Conservation (phyloP, 2,888 invertebrate species). For the Macrosiphum euphorbiae region DNA sequence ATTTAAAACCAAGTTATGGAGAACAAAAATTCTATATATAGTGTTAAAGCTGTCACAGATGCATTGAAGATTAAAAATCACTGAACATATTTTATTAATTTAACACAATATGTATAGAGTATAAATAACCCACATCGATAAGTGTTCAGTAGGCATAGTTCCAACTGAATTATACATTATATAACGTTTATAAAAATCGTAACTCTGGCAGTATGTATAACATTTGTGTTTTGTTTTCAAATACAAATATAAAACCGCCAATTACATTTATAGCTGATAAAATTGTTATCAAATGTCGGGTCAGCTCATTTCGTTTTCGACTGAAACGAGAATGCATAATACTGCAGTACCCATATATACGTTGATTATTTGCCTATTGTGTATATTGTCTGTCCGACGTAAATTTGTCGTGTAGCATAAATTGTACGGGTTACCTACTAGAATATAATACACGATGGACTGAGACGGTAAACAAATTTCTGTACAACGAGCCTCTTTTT, state of each 20-base stretch:
- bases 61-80: too few species aligned
- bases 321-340: not conserved
- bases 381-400: not conserved
- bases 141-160: not conserved
- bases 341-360: not conserved
- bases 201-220: not conserved
- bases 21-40: not conserved
- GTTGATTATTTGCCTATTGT: not conserved
- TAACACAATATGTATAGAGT: not conserved
- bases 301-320: not conserved
- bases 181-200: not conserved
- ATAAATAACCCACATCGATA: not conserved
- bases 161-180: not conserved
- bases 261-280: not conserved
- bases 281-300: not conserved
- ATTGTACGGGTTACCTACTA: not conserved
- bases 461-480: not conserved
- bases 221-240: not conserved
- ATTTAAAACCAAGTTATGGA: not conserved
- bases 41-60: too few species aligned
- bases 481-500: not conserved
- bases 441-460: not conserved
- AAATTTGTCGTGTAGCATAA: not conserved
- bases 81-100: not conserved
- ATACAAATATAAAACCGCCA: not conserved